Conservation (phyloP, 2,797 vertebrate genomes). For the Melanotaenia trifasciata region DNA sequence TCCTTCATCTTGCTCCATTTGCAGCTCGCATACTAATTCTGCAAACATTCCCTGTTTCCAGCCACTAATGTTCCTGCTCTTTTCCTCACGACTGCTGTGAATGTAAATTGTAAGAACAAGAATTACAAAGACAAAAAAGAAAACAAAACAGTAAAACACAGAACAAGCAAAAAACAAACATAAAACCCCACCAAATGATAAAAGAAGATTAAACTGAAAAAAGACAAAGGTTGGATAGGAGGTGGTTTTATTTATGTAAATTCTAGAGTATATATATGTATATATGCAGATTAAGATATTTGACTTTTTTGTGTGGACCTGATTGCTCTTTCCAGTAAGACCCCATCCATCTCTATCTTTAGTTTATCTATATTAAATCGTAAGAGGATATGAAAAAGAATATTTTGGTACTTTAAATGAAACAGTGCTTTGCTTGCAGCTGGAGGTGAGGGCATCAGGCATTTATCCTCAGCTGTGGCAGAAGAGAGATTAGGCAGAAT, state of each 20-base stretch:
- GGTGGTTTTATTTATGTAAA: neutral
- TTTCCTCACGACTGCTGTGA: slow-evolving; percentile 23
- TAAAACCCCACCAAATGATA: slow-evolving; percentile 11
- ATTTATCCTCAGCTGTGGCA: slow-evolving; percentile 64
- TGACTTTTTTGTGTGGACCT: neutral
- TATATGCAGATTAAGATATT: too few species aligned
- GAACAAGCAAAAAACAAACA: neutral
- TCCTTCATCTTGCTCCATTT: slow-evolving; percentile 19
- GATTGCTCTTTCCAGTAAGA: slow-evolving; percentile 18
- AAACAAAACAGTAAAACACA: too few species aligned
- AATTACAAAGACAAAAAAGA: slow-evolving; percentile 14
- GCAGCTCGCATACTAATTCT: slow-evolving; percentile 47
- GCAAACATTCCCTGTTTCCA: slow-evolving; percentile 12
- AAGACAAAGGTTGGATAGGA: neutral
- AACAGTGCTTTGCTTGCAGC: slow-evolving; percentile 57
- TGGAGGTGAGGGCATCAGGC: slow-evolving; percentile 47
- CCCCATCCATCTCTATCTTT: neutral
- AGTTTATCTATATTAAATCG: slow-evolving; percentile 44
- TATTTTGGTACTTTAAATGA: slow-evolving; percentile 45
- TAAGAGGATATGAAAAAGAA: slow-evolving; percentile 25
- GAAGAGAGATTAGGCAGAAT: slow-evolving; percentile 77
- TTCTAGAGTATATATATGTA: neutral
- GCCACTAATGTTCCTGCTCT: slow-evolving; percentile 1
- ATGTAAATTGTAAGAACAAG: slow-evolving; percentile 13
- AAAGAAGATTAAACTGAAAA: slow-evolving; percentile 11